phyloP scores from a whole-genome alignment of 2,113 vertebrate species.

The Tamias sibiricus region DNA sequence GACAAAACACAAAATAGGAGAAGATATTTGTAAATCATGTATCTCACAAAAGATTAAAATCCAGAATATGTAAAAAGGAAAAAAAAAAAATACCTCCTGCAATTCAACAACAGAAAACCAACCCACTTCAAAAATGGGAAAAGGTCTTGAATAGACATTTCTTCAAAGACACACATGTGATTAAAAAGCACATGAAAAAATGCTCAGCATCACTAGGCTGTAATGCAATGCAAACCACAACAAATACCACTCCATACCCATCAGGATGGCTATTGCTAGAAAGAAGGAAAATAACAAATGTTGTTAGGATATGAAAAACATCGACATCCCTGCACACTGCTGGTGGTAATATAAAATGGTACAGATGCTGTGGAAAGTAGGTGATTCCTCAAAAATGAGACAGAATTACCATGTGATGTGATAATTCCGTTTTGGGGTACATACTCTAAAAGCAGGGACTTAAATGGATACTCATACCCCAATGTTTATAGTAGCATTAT shows the following conservation, averaged over 20 bases:
- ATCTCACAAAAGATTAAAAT: background rate
- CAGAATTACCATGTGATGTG: background rate
- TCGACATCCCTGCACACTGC: background rate
- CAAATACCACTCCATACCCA: background rate
- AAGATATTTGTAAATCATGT: background rate
- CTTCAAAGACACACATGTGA: background rate
- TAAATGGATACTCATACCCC: background rate
- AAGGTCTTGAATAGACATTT: background rate
- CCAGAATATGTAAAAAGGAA: background rate
- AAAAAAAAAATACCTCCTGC: too few relatives aligned
- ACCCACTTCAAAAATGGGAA: background rate
- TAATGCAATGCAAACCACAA: background rate
- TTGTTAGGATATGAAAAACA: background rate
- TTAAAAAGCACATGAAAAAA: background rate
- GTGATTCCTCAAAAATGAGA: background rate
- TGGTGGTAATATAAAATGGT: background rate
- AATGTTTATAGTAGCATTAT: background rate
- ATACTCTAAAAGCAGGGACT: background rate
- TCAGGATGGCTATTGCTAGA: background rate
- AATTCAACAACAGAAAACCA: background rate
- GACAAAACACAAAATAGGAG: background rate
- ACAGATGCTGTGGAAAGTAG: background rate
- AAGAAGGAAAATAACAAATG: background rate
- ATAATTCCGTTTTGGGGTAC: background rate
- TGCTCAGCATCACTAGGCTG: background rate